phyloP scores from a whole-genome alignment of 2,797 vertebrate species.

The Enteromius argenteus region DNA sequence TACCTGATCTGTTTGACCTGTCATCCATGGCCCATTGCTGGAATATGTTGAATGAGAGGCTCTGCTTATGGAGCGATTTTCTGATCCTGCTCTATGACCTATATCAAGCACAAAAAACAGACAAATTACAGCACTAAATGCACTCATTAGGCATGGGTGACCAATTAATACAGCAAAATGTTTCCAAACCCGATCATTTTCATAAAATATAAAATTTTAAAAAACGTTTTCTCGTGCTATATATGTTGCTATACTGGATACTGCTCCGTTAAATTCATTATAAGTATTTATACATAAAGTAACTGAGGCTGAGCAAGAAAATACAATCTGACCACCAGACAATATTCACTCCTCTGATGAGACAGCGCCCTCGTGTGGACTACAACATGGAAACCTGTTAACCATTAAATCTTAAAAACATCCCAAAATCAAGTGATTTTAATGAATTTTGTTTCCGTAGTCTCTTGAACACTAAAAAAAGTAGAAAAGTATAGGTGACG shows the following conservation, averaged over 20 bases:
- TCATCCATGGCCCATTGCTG: constrained; percentile 56
- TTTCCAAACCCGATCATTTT: not conserved
- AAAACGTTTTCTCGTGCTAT: not conserved
- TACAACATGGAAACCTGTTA: not conserved
- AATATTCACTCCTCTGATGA: not conserved
- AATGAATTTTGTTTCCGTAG: not conserved
- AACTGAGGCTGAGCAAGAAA: not conserved
- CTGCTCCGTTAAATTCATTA: not conserved
- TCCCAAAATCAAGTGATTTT: not conserved
- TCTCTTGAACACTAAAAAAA: not conserved
- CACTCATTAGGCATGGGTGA: constrained; percentile 28
- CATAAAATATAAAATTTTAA: not conserved
- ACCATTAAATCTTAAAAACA: not conserved
- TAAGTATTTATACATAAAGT: not conserved
- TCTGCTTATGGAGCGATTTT: constrained; percentile 61
- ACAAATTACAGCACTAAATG: not conserved
- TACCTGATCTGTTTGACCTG: constrained; percentile 67
- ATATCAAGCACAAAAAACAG: constrained; percentile 30
- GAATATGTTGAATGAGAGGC: constrained; percentile 46
- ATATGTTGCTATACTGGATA: not conserved
- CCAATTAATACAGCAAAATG: constrained; percentile 26
- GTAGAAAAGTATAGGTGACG: not conserved
- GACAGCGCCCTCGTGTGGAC: constrained; percentile 23
- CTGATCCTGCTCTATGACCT: constrained; percentile 70
- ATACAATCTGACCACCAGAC: not conserved